These are phyloP conservation scores for Muscicapa striata DNA, from an alignment of 2,797 vertebrate species.

Conservation along the genomic window DNA sequence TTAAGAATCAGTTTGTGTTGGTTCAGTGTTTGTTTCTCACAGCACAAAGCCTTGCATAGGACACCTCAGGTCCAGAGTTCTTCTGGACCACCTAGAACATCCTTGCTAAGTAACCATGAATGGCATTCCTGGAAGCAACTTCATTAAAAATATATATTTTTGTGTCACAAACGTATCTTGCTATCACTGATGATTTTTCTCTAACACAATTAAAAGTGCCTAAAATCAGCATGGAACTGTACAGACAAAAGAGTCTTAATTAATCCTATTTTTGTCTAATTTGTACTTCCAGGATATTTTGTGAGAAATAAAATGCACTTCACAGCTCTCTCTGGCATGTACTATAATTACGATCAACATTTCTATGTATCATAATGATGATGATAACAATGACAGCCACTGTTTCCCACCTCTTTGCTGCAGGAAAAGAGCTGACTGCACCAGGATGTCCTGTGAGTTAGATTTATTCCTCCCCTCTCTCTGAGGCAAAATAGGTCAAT, in stretches of 20 bases:
- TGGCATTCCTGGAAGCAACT: not conserved
- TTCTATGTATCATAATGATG: not conserved
- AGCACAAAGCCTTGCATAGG: not conserved
- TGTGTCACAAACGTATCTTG: not conserved
- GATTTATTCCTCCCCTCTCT: not conserved
- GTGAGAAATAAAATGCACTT: not conserved
- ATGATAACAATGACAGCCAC: not conserved
- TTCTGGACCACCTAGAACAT: not conserved
- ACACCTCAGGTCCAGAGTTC: not conserved
- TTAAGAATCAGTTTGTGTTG: not conserved
- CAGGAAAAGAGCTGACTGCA: constrained; percentile 13
- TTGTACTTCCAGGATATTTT: not conserved
- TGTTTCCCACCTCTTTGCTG: not conserved
- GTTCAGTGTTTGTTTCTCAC: not conserved
- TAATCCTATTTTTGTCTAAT: not conserved
- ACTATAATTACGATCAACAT: not conserved
- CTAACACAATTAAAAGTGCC: not conserved
- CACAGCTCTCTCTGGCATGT: not conserved
- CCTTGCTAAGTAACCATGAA: not conserved
- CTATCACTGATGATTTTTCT: not conserved
- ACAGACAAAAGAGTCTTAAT: not conserved
- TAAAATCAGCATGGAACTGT: not conserved
- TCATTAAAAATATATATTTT: not conserved
- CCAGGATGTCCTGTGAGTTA: not conserved
- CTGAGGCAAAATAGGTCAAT: constrained; percentile 41